Percentiles rank a stretch among this genome's conserved stretches.
phyloP scores from a whole-genome alignment of 2,888 invertebrate species.

The Eutolmus rufibarbis region DNA sequence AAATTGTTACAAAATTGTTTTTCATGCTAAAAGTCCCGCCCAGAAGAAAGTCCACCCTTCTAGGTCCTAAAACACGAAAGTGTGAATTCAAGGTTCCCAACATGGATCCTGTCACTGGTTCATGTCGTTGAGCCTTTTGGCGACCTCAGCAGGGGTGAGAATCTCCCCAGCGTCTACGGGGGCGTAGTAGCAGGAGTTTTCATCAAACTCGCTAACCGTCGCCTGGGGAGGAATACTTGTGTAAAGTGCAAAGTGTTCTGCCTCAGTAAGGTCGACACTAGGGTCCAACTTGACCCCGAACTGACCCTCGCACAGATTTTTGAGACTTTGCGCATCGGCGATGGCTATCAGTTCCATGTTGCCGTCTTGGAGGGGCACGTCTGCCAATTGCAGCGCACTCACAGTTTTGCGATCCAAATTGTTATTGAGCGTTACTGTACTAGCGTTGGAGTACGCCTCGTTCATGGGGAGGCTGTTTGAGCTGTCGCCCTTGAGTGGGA shows the following conservation, averaged over 20 bases:
- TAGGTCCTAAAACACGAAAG: neutral
- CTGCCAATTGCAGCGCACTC: slow-evolving; percentile 62
- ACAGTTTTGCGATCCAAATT: slow-evolving; percentile 61
- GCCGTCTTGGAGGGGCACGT: slow-evolving; percentile 62
- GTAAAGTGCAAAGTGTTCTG: slow-evolving; percentile 87
- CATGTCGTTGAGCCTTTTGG: slow-evolving; percentile 57
- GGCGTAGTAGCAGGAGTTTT: slow-evolving; percentile 85
- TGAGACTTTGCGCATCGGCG: slow-evolving; percentile 62
- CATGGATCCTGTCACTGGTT: slow-evolving; percentile 51
- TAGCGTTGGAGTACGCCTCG: slow-evolving; percentile 62
- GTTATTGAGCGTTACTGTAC: slow-evolving; percentile 59
- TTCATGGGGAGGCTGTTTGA: slow-evolving; percentile 65
- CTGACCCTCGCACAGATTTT: slow-evolving; percentile 61
- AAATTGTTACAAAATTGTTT: slow-evolving; percentile 1
- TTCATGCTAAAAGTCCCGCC: neutral
- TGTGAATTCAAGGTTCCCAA: neutral
- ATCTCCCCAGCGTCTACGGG: slow-evolving; percentile 82
- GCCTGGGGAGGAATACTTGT: slow-evolving; percentile 87
- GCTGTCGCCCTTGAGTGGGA: slow-evolving; percentile 68
- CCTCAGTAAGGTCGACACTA: slow-evolving; percentile 80
- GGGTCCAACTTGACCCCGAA: slow-evolving; percentile 62
- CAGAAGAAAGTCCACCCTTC: neutral
- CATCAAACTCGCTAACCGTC: slow-evolving; percentile 87
- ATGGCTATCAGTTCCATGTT: slow-evolving; percentile 69
- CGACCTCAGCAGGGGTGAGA: slow-evolving; percentile 63